Evolutionary conservation across 1,140 invertebrate species (phyloP), one percentile per base, ranked within the genome.

Genomic region (Drosophila prosaltans): DNA sequence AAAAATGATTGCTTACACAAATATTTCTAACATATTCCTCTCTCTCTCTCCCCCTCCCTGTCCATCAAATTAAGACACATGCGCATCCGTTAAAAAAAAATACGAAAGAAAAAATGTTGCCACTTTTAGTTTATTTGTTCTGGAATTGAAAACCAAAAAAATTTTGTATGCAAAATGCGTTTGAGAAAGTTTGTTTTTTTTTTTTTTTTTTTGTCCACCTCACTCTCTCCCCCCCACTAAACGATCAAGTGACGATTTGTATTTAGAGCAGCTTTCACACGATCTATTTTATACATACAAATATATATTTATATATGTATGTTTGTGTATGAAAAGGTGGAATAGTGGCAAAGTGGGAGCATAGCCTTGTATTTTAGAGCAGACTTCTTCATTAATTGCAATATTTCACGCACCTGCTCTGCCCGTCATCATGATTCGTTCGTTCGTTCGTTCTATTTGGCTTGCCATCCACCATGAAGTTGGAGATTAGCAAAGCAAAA

Each of bases 141-240:
- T 88, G 45, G 45, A 86, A 79, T 86, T 85, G 66, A 69, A 51
- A 78, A 64, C 61, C 32, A 36, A 36, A 36, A 51, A 51, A 51
- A 78, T 89, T 89, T 89, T 83, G 80, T 88, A 88, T 88, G 84
- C 80, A 83, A 89, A 83, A 72, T 63, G 75, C 66, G 72, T 68
- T 43, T 48, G 69, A 36, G 77, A 84, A 65, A 69, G 76, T 64
- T 71, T 72, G 64, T 36, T 36, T 7, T 36, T 36, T 36, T 60
- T 71, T 16, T 40, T 36, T 59, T 21, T 51, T 57, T n/a, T 9
- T 28, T 59, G n/a, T 51, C 62, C 9, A 8, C 5, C n/a, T 39
- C 36, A 1, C 21, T 36, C 41, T 45, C 8, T 65, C 40, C 48
- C 66, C 30, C 57, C 55, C 61, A 62, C 40, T 65, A 26, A 51